A percentile compares a stretch with the other conserved stretches of the same genome.
These are phyloP conservation scores for Norana najaformis DNA, from an alignment of 2,888 invertebrate genomes.

Conservation along the genomic window DNA sequence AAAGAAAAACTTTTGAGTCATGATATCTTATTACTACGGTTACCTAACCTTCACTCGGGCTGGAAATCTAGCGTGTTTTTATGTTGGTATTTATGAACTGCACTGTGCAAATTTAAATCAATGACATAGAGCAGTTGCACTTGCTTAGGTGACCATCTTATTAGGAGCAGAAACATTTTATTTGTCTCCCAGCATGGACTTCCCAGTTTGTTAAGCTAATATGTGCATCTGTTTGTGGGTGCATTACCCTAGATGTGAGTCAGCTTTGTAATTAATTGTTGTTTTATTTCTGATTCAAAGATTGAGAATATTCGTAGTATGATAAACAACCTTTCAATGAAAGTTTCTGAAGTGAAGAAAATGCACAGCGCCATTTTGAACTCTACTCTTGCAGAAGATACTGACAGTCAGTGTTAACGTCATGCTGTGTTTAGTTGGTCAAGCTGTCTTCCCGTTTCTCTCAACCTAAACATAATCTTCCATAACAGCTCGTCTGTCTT, in stretches of 20 bases:
- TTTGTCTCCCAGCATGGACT: too few relatives aligned
- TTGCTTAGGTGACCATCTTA: background rate
- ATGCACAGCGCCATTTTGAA: conserved; percentile 10
- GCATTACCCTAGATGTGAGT: too few relatives aligned
- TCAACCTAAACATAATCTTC: too few relatives aligned
- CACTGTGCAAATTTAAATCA: background rate
- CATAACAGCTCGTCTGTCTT: background rate
- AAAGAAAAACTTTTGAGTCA: background rate
- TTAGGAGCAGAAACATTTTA: too few relatives aligned
- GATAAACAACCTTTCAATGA: background rate
- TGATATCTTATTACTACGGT: background rate
- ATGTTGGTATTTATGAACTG: background rate
- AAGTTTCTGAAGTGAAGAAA: conserved; percentile 20
- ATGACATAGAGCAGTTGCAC: too few relatives aligned
- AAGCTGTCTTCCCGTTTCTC: background rate
- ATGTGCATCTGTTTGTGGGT: too few relatives aligned
- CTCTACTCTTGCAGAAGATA: background rate
- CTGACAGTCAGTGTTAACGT: background rate
- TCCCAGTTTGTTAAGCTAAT: too few relatives aligned
- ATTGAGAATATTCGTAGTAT: background rate
- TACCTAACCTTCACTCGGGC: background rate
- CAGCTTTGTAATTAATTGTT: background rate
- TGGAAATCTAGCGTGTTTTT: background rate
- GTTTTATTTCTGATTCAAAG: background rate
- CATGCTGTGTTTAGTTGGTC: background rate